Evolutionary conservation across 2,113 vertebrate species (phyloP), one percentile per base, ranked within the genome.

Genomic region (Calidris pygmaea): DNA sequence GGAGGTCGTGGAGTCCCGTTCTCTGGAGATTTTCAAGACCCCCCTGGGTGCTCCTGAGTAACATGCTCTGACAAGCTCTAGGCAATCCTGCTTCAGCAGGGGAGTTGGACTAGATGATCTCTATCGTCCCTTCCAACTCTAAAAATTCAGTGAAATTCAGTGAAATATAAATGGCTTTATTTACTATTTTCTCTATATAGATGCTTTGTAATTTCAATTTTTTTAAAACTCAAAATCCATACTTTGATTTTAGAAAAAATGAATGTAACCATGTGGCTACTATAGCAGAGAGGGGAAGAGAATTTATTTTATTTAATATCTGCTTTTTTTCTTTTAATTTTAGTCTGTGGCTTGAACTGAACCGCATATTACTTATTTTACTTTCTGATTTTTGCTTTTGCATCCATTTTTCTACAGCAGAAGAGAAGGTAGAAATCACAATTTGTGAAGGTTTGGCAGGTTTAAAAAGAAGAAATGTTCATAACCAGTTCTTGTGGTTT

Each of bases 281-380:
- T 59, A 8, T 39, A 26, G 13, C 1, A 3, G 24, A 15, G 16
- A 1, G 3, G 7, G 12, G 12, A 15, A 29, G 12, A n/a, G 10
- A n/a, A 37, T 53, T 29, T 14, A 5, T 47, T 75, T 70, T 52
- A 45, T 27, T 78, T 45, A 48, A 12, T 81, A 41, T 9, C 14
- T 59, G 29, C 8, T 12, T 10, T 4, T 4, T 50, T 37, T 14
- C 13, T 59, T 73, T 32, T 60, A 12, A 6, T 53, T 72, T 63
- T 76, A 41, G 13, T 15, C 41, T 32, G 1, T 78, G 7, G 41
- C 60, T 78, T 78, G 17, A 88, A 47, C 66, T 45, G 30, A 71
- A 56, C 15, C 55, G 32, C 2, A 4, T 29, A 30, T 45, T 63
- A 18, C 14, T 92, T 56, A 62, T 53, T 89, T 84, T 6, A 14